Conservation (phyloP, 2,113 vertebrate species). For the Petromus typicus region DNA sequence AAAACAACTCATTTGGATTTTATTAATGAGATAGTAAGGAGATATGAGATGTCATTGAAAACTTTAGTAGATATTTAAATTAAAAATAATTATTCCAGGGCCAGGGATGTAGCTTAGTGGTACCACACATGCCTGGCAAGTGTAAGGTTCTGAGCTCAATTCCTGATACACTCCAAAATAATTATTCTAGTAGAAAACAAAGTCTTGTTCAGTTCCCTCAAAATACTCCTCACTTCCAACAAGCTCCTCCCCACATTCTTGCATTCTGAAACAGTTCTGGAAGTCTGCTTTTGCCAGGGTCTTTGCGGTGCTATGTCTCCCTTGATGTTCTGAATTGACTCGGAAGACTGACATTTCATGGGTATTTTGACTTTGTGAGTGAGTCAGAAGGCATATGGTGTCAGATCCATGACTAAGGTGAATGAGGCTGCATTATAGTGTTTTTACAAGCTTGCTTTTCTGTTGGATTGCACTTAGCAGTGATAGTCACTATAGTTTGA, state of each 20-base stretch:
- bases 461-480: neutral
- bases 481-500: neutral
- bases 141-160: too few species aligned
- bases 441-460: neutral
- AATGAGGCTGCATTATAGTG: too few species aligned
- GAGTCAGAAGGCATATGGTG: neutral
- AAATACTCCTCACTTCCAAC: neutral
- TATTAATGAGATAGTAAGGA: slow-evolving; percentile 23
- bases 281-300: neutral
- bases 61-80: neutral
- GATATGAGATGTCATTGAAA: neutral
- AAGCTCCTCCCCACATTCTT: neutral
- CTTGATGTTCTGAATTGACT: neutral
- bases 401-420: neutral
- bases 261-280: neutral
- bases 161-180: too few species aligned
- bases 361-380: neutral
- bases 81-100: too few species aligned
- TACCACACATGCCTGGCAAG: too few species aligned
- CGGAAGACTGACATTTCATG: neutral
- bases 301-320: neutral
- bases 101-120: too few species aligned
- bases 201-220: neutral
- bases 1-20: neutral
- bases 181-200: neutral